Percentiles rank a stretch among this genome's conserved stretches.
These are phyloP conservation scores for Bombus polaris DNA, from an alignment of 1,140 invertebrate species.

Conservation along the genomic window DNA sequence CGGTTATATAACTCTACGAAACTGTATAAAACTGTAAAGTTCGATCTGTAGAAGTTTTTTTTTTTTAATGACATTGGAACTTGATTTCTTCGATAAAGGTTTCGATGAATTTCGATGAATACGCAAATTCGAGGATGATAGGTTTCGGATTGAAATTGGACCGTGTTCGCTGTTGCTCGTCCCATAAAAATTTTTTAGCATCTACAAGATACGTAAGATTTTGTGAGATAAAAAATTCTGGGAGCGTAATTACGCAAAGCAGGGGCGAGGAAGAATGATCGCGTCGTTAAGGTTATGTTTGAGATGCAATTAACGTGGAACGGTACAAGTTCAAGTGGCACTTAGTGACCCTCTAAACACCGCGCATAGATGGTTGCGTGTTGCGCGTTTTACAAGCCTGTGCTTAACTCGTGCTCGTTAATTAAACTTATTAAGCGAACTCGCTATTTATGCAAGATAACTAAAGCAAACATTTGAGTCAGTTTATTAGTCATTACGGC, in stretches of 20 bases:
- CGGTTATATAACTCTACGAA: neutral
- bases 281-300: slow-evolving; percentile 4
- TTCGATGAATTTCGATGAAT: neutral
- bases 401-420: slow-evolving; percentile 20
- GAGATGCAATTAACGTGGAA: slow-evolving; percentile 8
- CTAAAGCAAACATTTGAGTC: slow-evolving; percentile 33
- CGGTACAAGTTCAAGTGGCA: neutral
- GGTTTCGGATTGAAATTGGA: neutral
- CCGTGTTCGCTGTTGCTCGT: no score
- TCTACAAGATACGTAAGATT: neutral
- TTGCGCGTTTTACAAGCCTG: neutral
- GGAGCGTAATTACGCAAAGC: no score
- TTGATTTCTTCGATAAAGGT: no score
- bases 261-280: neutral
- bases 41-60: no score
- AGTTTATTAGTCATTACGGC: neutral
- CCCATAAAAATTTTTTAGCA: no score
- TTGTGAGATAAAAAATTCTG: neutral
- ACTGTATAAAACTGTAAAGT: no score
- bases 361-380: slow-evolving; percentile 13
- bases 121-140: accelerated
- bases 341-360: neutral
- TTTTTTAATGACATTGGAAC: no score
- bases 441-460: slow-evolving; percentile 31
- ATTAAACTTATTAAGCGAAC: slow-evolving; percentile 39